These are phyloP conservation scores for Phataginus tricuspis DNA, from an alignment of 2,797 vertebrate genomes.

Conservation along the genomic window DNA sequence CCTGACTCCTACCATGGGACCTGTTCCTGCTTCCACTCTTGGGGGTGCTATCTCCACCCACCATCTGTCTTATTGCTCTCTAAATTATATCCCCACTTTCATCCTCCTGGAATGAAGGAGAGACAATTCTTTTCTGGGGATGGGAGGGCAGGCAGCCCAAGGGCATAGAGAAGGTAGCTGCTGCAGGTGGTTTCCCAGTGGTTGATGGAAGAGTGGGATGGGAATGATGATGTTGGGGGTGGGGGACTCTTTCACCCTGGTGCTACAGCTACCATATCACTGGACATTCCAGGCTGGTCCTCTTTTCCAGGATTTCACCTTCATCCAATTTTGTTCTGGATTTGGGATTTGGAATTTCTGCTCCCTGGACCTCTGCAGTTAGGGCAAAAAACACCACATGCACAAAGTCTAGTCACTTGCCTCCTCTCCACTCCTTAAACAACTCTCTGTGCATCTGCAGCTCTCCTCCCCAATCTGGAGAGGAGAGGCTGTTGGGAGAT, in stretches of 20 bases:
- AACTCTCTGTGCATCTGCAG: neutral
- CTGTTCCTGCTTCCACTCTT: neutral
- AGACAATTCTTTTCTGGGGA: neutral
- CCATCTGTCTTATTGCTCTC: constrained; percentile 28
- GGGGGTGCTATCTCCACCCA: neutral
- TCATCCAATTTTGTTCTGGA: neutral
- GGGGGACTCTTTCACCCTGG: neutral
- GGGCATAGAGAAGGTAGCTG: neutral
- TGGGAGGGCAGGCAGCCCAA: neutral
- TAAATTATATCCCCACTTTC: constrained; percentile 15
- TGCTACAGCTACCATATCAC: neutral
- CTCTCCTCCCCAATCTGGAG: neutral
- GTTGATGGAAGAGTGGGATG: neutral
- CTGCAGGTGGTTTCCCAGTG: neutral
- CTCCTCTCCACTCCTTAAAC: neutral
- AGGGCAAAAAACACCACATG: neutral
- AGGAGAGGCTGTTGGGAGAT: neutral
- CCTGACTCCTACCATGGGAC: constrained; percentile 45
- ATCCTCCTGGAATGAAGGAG: constrained; percentile 44
- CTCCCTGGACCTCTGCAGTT: neutral
- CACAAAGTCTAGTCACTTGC: neutral
- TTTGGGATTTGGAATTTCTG: constrained; percentile 49
- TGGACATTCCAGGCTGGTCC: neutral
- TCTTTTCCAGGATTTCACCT: neutral
- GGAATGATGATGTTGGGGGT: neutral